Conservation (phyloP, 2,113 vertebrate species). For the Copsychus sechellarum region DNA sequence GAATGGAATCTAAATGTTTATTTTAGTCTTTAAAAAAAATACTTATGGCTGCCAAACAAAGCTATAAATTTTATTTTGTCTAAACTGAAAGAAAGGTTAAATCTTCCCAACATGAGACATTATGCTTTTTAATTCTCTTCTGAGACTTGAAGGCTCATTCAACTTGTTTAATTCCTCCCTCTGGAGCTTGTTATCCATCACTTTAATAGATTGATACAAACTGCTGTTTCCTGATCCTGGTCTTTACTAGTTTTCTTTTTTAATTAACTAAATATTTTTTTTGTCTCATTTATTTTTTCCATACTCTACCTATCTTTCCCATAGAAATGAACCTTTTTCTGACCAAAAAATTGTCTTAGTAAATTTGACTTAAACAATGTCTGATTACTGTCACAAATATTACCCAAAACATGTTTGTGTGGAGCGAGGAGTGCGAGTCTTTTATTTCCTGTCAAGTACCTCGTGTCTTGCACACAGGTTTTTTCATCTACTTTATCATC, state of each 20-base stretch:
- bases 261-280: background rate
- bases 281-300: background rate
- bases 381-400: background rate
- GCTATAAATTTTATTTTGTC: conserved; percentile 32
- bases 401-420: background rate
- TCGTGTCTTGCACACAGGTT: background rate
- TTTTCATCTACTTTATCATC: conserved; percentile 6
- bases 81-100: conserved; percentile 26
- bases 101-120: background rate
- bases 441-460: background rate
- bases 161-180: conserved; percentile 44
- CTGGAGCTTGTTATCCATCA: conserved; percentile 43
- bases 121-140: conserved; percentile 42
- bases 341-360: background rate
- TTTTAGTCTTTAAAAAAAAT: conserved; percentile 15
- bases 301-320: background rate
- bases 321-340: background rate
- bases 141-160: background rate
- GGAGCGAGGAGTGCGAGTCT: background rate
- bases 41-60: conserved; percentile 23
- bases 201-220: conserved; percentile 18
- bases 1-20: background rate
- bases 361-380: background rate
- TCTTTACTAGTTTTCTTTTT: conserved; percentile 1
- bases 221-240: conserved; percentile 1